phyloP scores from a whole-genome alignment of 2,888 invertebrate species.

The Tenthredo scrophulariae region DNA sequence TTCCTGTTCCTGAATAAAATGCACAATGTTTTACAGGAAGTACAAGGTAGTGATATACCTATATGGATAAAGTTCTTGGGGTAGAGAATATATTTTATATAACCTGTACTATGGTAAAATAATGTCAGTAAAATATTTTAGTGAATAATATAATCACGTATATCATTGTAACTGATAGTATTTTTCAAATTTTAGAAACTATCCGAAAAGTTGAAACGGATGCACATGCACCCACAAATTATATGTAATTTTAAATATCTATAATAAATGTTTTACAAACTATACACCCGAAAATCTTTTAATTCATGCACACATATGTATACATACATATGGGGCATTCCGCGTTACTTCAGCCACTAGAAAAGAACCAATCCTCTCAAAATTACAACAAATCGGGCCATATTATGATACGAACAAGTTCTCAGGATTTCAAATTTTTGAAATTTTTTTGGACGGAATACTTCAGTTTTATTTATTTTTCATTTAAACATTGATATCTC shows the following conservation, averaged over 20 bases:
- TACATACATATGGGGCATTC: no score
- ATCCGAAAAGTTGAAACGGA: not conserved
- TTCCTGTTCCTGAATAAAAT: not conserved
- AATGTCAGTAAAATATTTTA: not conserved
- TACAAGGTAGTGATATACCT: slow-evolving; percentile 30
- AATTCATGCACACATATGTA: not conserved
- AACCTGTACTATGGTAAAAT: slow-evolving; percentile 20
- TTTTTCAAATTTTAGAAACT: not conserved
- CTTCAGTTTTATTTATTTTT: no score
- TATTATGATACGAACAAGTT: no score
- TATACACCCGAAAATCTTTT: not conserved
- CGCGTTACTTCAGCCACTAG: no score
- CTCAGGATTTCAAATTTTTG: no score
- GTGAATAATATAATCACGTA: not conserved
- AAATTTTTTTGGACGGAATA: no score
- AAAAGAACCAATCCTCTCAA: no score
- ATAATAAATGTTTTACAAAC: slow-evolving; percentile 26
- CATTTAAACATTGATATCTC: no score
- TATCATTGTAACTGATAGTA: not conserved
- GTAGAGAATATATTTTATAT: slow-evolving; percentile 50
- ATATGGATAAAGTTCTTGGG: slow-evolving; percentile 3
- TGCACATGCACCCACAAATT: not conserved
- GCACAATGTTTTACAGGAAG: slow-evolving; percentile 23
- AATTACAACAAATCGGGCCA: no score
- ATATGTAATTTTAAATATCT: not conserved